Evolutionary conservation across 2,797 vertebrate genomes (phyloP), one percentile per base, ranked within the genome.

Genomic region (Catostomus latipinnis): DNA sequence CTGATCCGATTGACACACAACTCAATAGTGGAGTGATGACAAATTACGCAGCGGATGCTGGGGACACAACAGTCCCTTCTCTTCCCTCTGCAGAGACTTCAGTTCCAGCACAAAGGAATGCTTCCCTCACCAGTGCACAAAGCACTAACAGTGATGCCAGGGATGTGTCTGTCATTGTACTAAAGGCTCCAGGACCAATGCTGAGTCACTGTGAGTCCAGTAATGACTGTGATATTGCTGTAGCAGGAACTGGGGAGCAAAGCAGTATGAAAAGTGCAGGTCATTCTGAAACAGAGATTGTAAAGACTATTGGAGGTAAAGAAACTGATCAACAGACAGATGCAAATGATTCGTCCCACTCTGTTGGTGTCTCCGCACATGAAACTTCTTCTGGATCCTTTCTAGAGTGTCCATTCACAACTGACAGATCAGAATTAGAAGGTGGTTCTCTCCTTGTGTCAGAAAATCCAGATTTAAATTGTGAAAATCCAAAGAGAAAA

Each of bases 181-280:
- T 90, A 54, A 87, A 52, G 71, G 83, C 89, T 87, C 85, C 87
- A 71, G 90, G 91, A 60, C 90, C 92, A 13, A 90, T 94, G 91
- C 87, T 93, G 88, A 94, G 87, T 92, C 93, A 94, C 81, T 82
- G 86, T 61, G 92, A 94, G 87, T 80, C 88, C 8, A 87, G 89
- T 85, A 89, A 81, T 48, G 91, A 93, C 81, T 82, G 61, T 88
- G 89, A 92, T 76, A 67, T 89, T 71, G 76, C 83, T 73, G 77
- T 82, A 81, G 81, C 86, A 75, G 90, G 84, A 82, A 84, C 84
- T 57, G 74, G 69, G 34, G 85, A 83, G 74, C 71, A 71, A 43
- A 16, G 18, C 72, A 60, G 43, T 61, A 22, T 12, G 6, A 76
- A 76, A 11, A 22, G n/a, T 58, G 78, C n/a, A 49, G 61, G 49